Evolutionary conservation across 2,888 invertebrate species (phyloP), one percentile per base, ranked within the genome.

Genomic region (Steinernema scapterisci): DNA sequence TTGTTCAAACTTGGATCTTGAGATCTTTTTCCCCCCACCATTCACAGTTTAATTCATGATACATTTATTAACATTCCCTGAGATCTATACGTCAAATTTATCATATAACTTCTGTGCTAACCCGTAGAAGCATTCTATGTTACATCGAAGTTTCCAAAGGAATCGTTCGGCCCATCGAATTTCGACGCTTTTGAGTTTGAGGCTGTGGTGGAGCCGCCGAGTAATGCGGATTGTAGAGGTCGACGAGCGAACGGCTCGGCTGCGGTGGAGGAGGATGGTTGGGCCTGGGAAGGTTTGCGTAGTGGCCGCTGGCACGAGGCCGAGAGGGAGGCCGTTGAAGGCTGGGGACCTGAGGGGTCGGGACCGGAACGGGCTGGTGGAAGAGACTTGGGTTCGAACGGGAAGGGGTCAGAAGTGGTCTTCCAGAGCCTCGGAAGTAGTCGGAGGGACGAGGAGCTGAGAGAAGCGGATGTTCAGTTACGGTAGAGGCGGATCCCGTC

Each of bases 341-440:
- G n/a, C 72, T 19, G 9, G 73, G 73, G 16, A 72, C 73, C 31
- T 54, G 25, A 13, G 73, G 73, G n/a, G 63, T 46, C n/a, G 48
- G 31, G 3, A 63, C 43, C 31, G 76, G 63, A 3, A 71, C 25
- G 13, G 70, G 77, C 45, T 71, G 73, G 27, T 27, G 31, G 44
- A 73, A 78, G 27, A 76, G 25, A 70, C 72, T 70, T 7, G 77
- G 77, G 70, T 77, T 78, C 27, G 77, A 77, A 6, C 77, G 72
- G 5, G 77, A 54, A 5, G 77, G 77, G 0, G 77, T 71, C 63
- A 78, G 27, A 13, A 73, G 11, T 27, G 77, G 54, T 23, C 73
- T 45, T 9, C 77, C 76, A 16, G 44, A 19, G 16, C 76, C 77
- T 5, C 73, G 77, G 73, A 77, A 77, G 38, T 63, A 77, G 46